Base-by-base conservation (phyloP, 2,888 invertebrate genomes). In the Cerastoderma edule region DNA sequence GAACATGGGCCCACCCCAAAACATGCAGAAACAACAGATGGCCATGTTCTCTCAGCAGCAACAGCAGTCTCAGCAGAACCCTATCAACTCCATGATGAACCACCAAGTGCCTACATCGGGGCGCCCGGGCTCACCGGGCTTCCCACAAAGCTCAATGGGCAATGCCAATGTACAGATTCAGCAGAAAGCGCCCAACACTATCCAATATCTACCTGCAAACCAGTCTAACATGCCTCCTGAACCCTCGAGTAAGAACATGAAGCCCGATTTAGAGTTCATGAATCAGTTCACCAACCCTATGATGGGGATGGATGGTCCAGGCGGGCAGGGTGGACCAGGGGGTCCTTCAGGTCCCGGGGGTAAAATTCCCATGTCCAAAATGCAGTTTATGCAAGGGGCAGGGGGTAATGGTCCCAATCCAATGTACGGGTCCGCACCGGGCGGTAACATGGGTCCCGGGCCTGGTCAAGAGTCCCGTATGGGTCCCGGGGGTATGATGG, bases 181-280 rank as follows among this genome's bases (percentile, higher is more conserved):
- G 93, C 96, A 98, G 13, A 98, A 97, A 93, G 98, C 98, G 16
- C 98, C 99, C 0, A 99, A 99, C 93, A 99, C 99, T 46, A 99
- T 99, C 92, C 98, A 99, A 94, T 99, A 99, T 94, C 95, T 98
- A 93, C 99, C 99, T 28, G 97, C 98, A 67, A 95, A 98, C 93
- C 97, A 98, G n/a, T 97, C 97, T 91, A 95, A 92, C 66, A 90
- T 92, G 69, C 87, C 89, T 76, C 83, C 87, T 33, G 78, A 71
- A 28, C 35, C n/a, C n/a, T n/a, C 60, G 1, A 80, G 75, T 73
- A 65, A 75, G 53, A 76, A 76, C 70, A 78, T 84, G 50, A 76
- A 85, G 67, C 88, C 89, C 10, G 89, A 90, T 66, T 78, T 90
- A 67, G 89, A 89, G 50, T 87, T 86, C 96, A 97, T 93, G 94